These are phyloP conservation scores for Phaethon lepturus DNA, from an alignment of 2,113 vertebrate genomes.

Conservation along the genomic window DNA sequence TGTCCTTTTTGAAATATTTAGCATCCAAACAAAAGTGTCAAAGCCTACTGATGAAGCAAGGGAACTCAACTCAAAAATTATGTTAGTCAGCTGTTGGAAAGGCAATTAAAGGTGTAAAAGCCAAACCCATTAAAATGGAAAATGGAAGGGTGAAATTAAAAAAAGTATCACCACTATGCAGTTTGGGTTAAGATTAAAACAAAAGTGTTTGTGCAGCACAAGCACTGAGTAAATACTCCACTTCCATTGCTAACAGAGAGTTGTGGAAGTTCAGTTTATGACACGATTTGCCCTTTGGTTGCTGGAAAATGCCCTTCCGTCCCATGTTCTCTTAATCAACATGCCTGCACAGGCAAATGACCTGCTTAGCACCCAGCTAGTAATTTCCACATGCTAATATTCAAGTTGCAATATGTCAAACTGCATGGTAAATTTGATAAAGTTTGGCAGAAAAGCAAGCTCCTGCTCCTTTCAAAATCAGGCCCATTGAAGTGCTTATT, in stretches of 20 bases:
- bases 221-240: not conserved
- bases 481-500: not conserved
- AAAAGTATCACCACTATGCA: not conserved
- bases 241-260: not conserved
- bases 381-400: not conserved
- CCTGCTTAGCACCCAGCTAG: not conserved
- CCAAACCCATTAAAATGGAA: not conserved
- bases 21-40: not conserved
- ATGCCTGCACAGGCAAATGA: not conserved
- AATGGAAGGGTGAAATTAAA: not conserved
- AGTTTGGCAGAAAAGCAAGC: constrained; percentile 3
- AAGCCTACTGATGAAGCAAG: not conserved
- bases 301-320: not conserved
- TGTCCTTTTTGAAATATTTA: not conserved
- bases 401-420: not conserved
- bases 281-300: not conserved
- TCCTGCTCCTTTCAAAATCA: constrained; percentile 25
- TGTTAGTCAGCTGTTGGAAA: not conserved
- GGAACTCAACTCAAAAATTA: not conserved
- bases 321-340: not conserved
- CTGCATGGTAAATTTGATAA: not conserved
- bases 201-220: not conserved
- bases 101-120: not conserved
- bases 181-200: not conserved
- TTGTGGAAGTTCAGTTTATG: not conserved